Evolutionary conservation across 1,140 invertebrate species (phyloP), one percentile per base, ranked within the genome.

Genomic region (Macrobrachium nipponense): DNA sequence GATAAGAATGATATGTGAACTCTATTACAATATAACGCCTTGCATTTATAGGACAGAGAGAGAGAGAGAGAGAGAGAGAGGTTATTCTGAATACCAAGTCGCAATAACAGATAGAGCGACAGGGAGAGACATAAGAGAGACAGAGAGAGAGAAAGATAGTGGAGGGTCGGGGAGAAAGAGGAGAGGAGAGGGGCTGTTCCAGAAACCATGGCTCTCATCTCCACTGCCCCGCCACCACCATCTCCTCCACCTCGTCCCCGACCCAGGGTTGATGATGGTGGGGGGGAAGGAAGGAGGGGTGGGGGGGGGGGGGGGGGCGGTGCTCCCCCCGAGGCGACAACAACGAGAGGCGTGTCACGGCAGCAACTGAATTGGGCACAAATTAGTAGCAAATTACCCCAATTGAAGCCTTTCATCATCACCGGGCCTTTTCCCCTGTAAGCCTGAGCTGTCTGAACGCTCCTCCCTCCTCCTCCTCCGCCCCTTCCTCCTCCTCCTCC

Each of bases 391-490:
- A 73, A 86, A 86, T 86, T 86, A 86, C 80, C 83, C 58, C 83
- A 86, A 86, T 86, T 86, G 83, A 80, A 86, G 83, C 83, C 83
- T 86, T 86, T 86, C 83, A 86, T 86, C 83, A 86, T 12, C 83
- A 64, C 27, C 27, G 62, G 77, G 72, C 83, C 68, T 75, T 86
- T 80, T 80, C 58, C 83, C 83, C 27, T 72, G 83, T 73, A 66
- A n/a, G 43, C 62, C 76, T 58, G 68, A 43, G 36, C 80, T 23
- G 64, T 51, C 43, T 18, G 59, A n/a, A 61, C 43, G 43, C 11
- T 62, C 66, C 58, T n/a, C 62, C 18, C 72, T 11, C 72, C 15
- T 44, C 8, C 80, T 12, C n/a, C 23, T 18, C 17, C 66, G 0
- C 43, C 6, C 36, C 17, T 51, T 44, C 59, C 17, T 61, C 10